Evolutionary conservation across 2,113 vertebrate genomes (phyloP), one percentile per base, ranked within the genome.

Genomic region (Dasyurus viverrinus): DNA sequence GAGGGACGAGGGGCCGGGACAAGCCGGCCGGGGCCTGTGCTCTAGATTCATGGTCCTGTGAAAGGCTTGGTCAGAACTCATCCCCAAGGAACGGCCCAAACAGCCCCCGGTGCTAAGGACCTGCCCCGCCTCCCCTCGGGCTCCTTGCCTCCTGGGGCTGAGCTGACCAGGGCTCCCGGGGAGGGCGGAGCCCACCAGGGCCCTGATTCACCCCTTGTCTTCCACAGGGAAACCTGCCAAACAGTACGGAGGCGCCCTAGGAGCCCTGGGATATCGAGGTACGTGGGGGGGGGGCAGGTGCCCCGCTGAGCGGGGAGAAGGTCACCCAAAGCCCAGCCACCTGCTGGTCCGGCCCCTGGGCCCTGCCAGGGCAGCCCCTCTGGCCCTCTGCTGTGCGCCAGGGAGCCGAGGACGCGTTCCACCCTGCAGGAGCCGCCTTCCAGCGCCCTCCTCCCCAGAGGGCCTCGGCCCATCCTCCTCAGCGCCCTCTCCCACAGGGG

Each of bases 221-320:
- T n/a, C 89, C 36, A 52, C 55, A 97, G 97, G 95, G 68, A 98
- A 98, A 90, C 96, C 97, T 23, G 94, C 94, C n/a, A 97, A 97
- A 60, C 25, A 95, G 89, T 97, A 47, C 0, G 95, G 96, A 94
- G 97, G 97, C 52, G 97, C 97, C 60, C 94, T 97, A 23, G 97
- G 97, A 92, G 97, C 96, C 93, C 95, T 97, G 90, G 96, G 97
- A 57, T 98, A 53, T 76, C 97, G 84, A 97, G 96, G 96, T 96
- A 91, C 89, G 91, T 48, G 53, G 55, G 0, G 1, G 14, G 19
- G 27, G 42, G n/a, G 36, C 54, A 36, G 42, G 53, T 46, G 48
- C 84, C 16, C 47, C 53, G 0, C 4, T 84, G 68, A 46, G 25
- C n/a, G 7, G 47, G 8, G 24, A 11, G 76, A 90, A 12, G 48